Evolutionary conservation across 2,113 vertebrate species (phyloP).

Genomic region (Macrotis lagotis): DNA sequence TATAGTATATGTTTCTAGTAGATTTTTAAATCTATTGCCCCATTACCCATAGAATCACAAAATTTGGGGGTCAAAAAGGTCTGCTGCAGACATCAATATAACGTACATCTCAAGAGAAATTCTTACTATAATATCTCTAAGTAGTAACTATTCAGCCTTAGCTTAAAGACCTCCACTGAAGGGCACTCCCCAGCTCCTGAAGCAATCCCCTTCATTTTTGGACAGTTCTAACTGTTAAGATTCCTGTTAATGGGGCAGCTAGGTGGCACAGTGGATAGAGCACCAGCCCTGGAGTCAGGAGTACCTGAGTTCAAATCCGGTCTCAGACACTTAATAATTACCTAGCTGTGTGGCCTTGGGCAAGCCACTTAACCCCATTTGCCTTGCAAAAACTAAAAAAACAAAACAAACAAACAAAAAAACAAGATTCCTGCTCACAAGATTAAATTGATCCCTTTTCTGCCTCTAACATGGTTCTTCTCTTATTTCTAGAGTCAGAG

Average conservation of each 20-base stretch:
- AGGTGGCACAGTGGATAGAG: no score
- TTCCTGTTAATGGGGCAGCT: no score
- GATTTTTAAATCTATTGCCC: background rate
- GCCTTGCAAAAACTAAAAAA: no score
- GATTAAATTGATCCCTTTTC: background rate
- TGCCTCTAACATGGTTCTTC: background rate
- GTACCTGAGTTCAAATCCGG: no score
- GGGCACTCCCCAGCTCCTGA: background rate
- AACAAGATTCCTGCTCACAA: background rate
- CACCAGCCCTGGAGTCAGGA: no score
- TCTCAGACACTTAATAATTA: no score
- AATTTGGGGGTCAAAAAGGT: background rate
- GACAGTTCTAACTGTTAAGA: no score
- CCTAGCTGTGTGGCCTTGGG: no score
- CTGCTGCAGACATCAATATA: background rate
- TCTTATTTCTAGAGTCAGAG: background rate
- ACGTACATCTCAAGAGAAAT: background rate
- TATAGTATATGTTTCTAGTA: background rate
- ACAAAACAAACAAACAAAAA: no score
- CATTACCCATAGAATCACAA: background rate
- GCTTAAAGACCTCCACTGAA: background rate
- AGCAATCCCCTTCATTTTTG: background rate
- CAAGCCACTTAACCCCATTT: no score
- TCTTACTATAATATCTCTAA: background rate
- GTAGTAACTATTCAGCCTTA: background rate